Percentiles rank a stretch among this genome's conserved stretches.
phyloP scores from a whole-genome alignment of 2,113 vertebrate species.

The Callipepla squamata region DNA sequence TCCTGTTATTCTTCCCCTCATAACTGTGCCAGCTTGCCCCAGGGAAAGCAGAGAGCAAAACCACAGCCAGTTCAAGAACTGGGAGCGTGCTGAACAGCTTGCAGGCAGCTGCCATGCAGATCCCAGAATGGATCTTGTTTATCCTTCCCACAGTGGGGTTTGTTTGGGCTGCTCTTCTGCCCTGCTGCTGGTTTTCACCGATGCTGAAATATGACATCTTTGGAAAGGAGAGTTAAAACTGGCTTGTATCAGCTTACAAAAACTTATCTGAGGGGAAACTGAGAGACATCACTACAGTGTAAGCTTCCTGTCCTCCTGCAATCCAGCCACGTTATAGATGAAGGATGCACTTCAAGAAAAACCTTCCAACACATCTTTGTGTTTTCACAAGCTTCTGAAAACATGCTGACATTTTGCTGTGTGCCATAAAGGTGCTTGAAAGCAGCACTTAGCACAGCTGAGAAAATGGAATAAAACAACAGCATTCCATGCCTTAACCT shows the following conservation, averaged over 20 bases:
- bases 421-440: not conserved
- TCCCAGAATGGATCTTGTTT: not conserved
- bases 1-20: not conserved
- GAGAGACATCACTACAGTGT: not conserved
- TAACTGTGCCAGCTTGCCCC: rapidly evolving
- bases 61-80: rapidly evolving
- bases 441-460: not conserved
- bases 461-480: not conserved
- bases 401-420: rapidly evolving
- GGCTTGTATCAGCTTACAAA: not conserved
- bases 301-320: not conserved
- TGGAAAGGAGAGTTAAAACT: not conserved
- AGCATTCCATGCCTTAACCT: not conserved
- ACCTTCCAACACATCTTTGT: not conserved
- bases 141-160: not conserved
- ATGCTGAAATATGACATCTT: not conserved
- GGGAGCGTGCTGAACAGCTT: rapidly evolving
- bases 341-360: not conserved
- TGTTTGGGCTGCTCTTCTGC: not conserved
- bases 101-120: not conserved
- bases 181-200: not conserved
- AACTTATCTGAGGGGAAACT: not conserved
- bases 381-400: not conserved
- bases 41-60: not conserved
- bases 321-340: not conserved